A percentile compares a stretch with the other conserved stretches of the same genome.
Conservation (phyloP, 2,888 invertebrate species). For the Chymomyza fuscimana region DNA sequence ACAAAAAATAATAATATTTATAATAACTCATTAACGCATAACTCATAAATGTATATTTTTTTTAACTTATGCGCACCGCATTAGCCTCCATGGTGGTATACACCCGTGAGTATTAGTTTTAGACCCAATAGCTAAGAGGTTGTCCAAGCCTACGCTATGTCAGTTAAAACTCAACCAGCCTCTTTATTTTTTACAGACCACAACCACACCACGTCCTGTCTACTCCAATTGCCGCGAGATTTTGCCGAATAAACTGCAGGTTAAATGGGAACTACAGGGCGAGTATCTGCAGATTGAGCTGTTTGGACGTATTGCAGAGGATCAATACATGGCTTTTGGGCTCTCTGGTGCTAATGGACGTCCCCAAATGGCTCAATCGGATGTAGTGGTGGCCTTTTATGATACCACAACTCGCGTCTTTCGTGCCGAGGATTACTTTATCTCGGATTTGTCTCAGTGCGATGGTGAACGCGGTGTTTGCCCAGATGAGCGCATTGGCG, state of each 20-base stretch:
- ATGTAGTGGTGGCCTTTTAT: slow-evolving; percentile 91
- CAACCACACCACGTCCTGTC: slow-evolving; percentile 86
- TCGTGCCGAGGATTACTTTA: slow-evolving; percentile 90
- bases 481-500: slow-evolving; percentile 90
- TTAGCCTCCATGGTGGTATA: slow-evolving; percentile 96
- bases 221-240: slow-evolving; percentile 91
- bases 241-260: slow-evolving; percentile 89
- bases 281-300: slow-evolving; percentile 88
- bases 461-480: slow-evolving; percentile 92
- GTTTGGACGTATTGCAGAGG: slow-evolving; percentile 88
- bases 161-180: neutral
- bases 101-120: slow-evolving; percentile 88
- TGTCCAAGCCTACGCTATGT: slow-evolving; percentile 25
- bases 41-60: slow-evolving; percentile 61
- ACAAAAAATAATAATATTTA: neutral
- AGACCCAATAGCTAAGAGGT: slow-evolving; percentile 37
- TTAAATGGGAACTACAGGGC: slow-evolving; percentile 91
- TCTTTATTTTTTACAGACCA: slow-evolving; percentile 83
- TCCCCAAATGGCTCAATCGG: slow-evolving; percentile 89
- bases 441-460: slow-evolving; percentile 90
- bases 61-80: slow-evolving; percentile 71
- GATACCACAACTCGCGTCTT: slow-evolving; percentile 83
- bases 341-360: slow-evolving; percentile 88
- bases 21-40: slow-evolving; percentile 45
- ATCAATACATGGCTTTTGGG: slow-evolving; percentile 94